phyloP scores from a whole-genome alignment of 1,140 invertebrate species.

The Cyphomyrmex costatus region DNA sequence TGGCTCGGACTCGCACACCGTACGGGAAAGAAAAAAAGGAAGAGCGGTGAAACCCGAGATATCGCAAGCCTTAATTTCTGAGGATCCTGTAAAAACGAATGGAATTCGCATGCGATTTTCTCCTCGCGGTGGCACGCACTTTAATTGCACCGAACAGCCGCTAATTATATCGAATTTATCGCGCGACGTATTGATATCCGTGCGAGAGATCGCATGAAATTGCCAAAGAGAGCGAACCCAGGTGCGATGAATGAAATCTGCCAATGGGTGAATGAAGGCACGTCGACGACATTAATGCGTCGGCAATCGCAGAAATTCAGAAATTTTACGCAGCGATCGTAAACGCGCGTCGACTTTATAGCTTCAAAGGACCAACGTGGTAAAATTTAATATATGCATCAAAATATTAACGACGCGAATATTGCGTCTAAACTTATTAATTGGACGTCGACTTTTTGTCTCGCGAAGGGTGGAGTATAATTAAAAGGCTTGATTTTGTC shows the following conservation, averaged over 20 bases:
- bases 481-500: background rate
- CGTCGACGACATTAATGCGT: constrained; percentile 17
- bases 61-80: constrained; percentile 27
- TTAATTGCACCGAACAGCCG: constrained; percentile 32
- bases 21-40: background rate
- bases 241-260: constrained; percentile 54
- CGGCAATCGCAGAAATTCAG: constrained; percentile 31
- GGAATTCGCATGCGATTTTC: constrained; percentile 27
- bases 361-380: background rate
- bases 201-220: background rate
- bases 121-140: constrained; percentile 12
- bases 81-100: constrained; percentile 28
- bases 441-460: background rate
- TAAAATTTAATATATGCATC: constrained; percentile 8
- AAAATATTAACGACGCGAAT: background rate
- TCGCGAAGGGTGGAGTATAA: background rate
- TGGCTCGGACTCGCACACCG: constrained; percentile 46
- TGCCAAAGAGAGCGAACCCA: constrained; percentile 4
- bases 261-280: constrained; percentile 45
- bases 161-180: constrained; percentile 53
- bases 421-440: constrained; percentile 24
- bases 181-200: constrained; percentile 27
- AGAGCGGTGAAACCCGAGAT: constrained; percentile 41
- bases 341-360: constrained; percentile 13
- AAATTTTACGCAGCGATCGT: constrained; percentile 28